A percentile compares a stretch with the other conserved stretches of the same genome.
These are phyloP conservation scores for Dasypogon diadema DNA, from an alignment of 2,888 invertebrate genomes.

Conservation along the genomic window DNA sequence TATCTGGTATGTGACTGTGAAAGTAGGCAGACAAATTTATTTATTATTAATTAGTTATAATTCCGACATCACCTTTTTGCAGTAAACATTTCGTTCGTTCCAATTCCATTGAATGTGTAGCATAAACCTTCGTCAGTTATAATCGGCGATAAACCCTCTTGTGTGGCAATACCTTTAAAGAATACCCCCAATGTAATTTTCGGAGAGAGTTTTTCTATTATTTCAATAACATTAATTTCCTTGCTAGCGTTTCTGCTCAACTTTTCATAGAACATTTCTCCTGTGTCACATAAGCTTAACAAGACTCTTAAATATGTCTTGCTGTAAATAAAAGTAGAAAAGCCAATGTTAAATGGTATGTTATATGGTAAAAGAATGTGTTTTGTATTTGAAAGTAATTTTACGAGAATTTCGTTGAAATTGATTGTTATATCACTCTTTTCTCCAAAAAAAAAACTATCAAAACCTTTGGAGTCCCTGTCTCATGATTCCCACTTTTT, in stretches of 20 bases:
- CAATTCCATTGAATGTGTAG: slow-evolving; percentile 76
- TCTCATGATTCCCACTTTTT: too few species aligned
- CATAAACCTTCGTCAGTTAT: slow-evolving; percentile 78
- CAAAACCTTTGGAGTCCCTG: too few species aligned
- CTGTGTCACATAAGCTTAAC: neutral
- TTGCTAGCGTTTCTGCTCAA: neutral
- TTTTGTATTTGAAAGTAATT: too few species aligned
- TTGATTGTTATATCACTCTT: too few species aligned
- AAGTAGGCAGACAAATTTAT: too few species aligned
- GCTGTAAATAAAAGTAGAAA: neutral
- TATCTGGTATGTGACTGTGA: neutral
- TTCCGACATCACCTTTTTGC: neutral
- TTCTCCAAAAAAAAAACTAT: too few species aligned
- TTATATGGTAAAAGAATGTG: too few species aligned
- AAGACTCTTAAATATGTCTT: neutral
- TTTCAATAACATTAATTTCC: neutral
- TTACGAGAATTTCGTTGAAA: too few species aligned
- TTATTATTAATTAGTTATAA: neutral
- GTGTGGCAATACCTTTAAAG: neutral
- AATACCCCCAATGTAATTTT: neutral
- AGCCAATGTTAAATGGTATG: too few species aligned
- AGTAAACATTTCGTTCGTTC: neutral
- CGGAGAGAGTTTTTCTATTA: neutral
- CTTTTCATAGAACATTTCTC: neutral
- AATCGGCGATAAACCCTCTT: neutral